These are phyloP conservation scores for Pseudomyrmex gracilis DNA, from an alignment of 1,140 invertebrate species.

Conservation along the genomic window DNA sequence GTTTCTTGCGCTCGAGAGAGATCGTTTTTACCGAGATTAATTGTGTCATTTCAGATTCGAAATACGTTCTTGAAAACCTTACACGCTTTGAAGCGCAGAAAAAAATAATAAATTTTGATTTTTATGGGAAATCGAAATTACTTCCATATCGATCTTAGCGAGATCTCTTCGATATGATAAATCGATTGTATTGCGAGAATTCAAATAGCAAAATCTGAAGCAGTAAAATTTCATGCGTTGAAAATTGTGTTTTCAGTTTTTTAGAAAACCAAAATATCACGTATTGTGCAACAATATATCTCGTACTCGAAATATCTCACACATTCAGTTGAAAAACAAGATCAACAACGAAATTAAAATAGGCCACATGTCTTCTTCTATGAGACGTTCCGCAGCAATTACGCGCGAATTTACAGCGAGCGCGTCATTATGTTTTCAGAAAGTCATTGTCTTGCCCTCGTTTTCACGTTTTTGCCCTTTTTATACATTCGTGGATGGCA, in stretches of 20 bases:
- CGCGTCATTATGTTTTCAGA: conserved; percentile 67
- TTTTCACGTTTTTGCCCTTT: conserved; percentile 72
- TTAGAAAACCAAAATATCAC: not conserved
- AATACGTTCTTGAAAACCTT: not conserved
- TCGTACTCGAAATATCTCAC: no score
- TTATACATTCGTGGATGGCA: conserved; percentile 63
- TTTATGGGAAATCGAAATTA: conserved; percentile 10
- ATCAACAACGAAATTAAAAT: not conserved
- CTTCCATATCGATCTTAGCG: not conserved
- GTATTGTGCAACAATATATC: not conserved
- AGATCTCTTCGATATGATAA: not conserved
- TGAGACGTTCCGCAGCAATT: not conserved
- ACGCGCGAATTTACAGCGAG: conserved; percentile 10
- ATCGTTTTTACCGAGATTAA: conserved; percentile 33
- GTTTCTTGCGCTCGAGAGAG: not conserved
- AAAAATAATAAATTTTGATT: not conserved
- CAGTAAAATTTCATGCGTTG: not conserved
- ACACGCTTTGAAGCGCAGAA: not conserved
- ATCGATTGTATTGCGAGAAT: not conserved
- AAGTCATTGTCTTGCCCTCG: conserved; percentile 73
- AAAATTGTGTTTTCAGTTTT: not conserved
- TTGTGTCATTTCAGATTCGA: conserved; percentile 32
- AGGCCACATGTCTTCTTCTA: not conserved
- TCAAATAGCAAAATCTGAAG: not conserved
- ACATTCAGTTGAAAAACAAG: not conserved